Conservation (phyloP, 2,888 invertebrate species). For the Tipula confusa region DNA sequence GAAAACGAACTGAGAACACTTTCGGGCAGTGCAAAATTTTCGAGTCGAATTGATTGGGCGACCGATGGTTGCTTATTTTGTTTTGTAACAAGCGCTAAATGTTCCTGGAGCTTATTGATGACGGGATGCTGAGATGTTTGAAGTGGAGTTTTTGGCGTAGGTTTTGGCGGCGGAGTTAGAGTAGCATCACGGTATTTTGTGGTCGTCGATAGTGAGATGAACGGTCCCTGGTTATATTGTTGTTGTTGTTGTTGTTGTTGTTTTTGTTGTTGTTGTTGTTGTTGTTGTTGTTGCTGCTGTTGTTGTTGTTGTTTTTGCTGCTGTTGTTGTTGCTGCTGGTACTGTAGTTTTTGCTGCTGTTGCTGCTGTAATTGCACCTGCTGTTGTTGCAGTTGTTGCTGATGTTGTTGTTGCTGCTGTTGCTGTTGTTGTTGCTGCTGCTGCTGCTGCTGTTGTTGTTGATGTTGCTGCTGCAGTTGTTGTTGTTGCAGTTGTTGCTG, state of each 20-base stretch:
- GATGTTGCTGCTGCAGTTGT: conserved; percentile 27
- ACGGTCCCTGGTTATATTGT: neutral
- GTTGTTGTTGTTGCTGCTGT: neutral
- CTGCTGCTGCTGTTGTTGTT: neutral
- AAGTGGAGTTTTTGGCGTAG: conserved; percentile 25
- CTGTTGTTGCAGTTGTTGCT: neutral
- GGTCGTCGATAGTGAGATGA: neutral
- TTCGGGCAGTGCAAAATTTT: neutral
- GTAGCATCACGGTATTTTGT: conserved; percentile 33
- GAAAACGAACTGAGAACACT: neutral
- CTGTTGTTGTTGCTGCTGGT: neutral
- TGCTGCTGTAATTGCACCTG: neutral
- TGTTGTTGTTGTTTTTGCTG: neutral
- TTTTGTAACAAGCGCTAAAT: conserved; percentile 33
- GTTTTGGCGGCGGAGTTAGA: conserved; percentile 33
- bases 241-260: neutral
- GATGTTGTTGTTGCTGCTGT: neutral
- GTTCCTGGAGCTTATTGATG: conserved; percentile 35
- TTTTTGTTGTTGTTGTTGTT: neutral
- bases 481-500: neutral
- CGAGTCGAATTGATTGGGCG: conserved; percentile 28
- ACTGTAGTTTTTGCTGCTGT: neutral
- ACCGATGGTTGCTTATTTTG: conserved; percentile 3
- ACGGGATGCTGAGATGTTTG: conserved; percentile 34
- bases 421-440: neutral